phyloP scores from a whole-genome alignment of 2,113 vertebrate species.

The Seriola aureovittata region DNA sequence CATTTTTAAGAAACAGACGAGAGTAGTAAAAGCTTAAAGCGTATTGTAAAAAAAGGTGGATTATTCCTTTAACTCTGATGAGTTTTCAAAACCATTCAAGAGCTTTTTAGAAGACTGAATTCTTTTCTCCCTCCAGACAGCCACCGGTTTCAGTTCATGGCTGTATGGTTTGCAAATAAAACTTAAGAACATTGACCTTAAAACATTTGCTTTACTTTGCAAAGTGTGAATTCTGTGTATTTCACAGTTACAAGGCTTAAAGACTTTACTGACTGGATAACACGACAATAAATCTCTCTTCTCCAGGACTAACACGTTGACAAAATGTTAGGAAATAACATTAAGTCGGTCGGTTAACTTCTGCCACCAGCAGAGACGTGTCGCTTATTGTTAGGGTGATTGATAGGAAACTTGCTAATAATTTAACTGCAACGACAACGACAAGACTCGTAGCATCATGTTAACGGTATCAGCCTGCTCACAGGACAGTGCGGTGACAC shows the following conservation, averaged over 20 bases:
- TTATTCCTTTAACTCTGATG: neutral
- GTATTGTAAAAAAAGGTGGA: neutral
- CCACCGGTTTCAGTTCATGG: neutral
- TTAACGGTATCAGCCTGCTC: constrained; percentile 12
- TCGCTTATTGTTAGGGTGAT: neutral
- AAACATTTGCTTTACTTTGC: neutral
- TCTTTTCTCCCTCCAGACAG: neutral
- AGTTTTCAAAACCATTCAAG: neutral
- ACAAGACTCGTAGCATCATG: neutral
- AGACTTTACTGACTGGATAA: neutral
- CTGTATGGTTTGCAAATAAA: neutral
- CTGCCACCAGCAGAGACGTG: neutral
- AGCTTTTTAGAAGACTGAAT: neutral
- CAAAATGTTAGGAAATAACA: too few species aligned
- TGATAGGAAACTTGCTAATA: neutral
- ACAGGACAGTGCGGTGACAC: neutral
- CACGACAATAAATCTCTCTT: neutral
- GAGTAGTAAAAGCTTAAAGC: too few species aligned
- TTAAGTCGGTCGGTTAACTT: neutral
- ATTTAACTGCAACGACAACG: constrained; percentile 3
- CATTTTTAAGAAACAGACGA: too few species aligned
- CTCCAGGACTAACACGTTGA: neutral
- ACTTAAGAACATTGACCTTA: neutral
- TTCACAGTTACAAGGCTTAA: neutral
- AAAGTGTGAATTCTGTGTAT: neutral